Base-by-base conservation (phyloP, 2,888 invertebrate species). In the Nephrotoma flavescens region DNA sequence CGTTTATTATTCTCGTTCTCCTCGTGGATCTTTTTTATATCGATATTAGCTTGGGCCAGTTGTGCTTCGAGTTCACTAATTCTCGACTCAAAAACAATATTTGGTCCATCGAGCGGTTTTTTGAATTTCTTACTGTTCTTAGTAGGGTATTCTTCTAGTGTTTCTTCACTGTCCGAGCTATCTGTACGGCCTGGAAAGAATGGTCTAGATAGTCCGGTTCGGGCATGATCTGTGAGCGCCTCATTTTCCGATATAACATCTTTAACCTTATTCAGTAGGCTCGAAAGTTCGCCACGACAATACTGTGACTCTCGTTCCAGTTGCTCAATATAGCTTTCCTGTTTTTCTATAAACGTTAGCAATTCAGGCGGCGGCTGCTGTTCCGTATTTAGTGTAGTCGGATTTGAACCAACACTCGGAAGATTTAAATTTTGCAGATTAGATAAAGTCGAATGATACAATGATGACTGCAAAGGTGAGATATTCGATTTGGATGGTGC, bases 161-260 rank as follows among this genome's bases (percentile, higher is more conserved):
- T 87, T 86, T 91, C 91, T 88, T 93, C 93, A 85, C 93, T 93
- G 87, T 93, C 93, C 88, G 94, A 93, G 0, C 94, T 93, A 86
- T 94, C 93, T n/a, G 45, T 42, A 31, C 31, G 19, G n/a, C 57
- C 52, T n/a, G 45, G 85, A 88, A 94, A 93, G 90, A 95, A 94
- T 4, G 94, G 90, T 0, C 93, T 92, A 41, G 95, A 93, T 84
- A 96, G 90, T 89, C 95, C 95, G 87, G 93, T 93, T 90, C 95
- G 95, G 89, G 96, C 96, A 86, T 94, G 95, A 88, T 96, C 96
- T 88, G 96, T 96, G 0, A 97, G 92, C 86, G 95, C 93, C 89
- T 96, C 96, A 89, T 97, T 97, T 92, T 97, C 97, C 7, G 95
- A 95, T 88, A 97, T 96, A 12, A 97, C 96, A 90, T 96, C 96